Conservation (phyloP, 2,797 vertebrate genomes). For the Rhincodon typus region DNA sequence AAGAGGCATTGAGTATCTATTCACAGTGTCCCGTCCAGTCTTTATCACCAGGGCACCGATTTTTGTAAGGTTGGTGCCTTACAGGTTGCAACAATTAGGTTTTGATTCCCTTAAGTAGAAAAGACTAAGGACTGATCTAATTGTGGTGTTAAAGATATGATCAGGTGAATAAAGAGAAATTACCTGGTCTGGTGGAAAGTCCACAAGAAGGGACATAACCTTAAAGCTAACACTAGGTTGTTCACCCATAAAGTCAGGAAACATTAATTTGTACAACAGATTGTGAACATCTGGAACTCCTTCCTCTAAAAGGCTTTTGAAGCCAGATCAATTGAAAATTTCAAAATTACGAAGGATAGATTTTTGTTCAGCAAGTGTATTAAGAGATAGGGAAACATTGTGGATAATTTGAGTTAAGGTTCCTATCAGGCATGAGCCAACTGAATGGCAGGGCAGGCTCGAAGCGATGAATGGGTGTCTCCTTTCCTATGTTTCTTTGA, state of each 20-base stretch:
- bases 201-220: not conserved
- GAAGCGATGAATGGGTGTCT: not conserved
- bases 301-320: not conserved
- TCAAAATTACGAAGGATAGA: not conserved
- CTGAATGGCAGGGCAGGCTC: not conserved
- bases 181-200: not conserved
- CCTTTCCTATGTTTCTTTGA: constrained; percentile 45
- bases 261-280: not conserved
- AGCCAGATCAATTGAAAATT: not conserved
- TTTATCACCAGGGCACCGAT: not conserved
- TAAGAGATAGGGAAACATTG: not conserved
- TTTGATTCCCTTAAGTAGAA: not conserved
- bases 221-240: not conserved
- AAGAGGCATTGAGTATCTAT: too few species aligned
- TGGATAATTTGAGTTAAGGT: not conserved
- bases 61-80: not conserved
- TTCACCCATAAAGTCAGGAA: too few species aligned
- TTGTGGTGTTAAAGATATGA: constrained; percentile 42
- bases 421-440: not conserved
- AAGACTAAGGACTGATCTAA: not conserved
- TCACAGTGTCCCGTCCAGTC: not conserved
- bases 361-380: not conserved
- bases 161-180: not conserved
- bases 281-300: not conserved
- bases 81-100: not conserved